phyloP scores from a whole-genome alignment of 2,113 vertebrate genomes.

The Holacanthus passer region DNA sequence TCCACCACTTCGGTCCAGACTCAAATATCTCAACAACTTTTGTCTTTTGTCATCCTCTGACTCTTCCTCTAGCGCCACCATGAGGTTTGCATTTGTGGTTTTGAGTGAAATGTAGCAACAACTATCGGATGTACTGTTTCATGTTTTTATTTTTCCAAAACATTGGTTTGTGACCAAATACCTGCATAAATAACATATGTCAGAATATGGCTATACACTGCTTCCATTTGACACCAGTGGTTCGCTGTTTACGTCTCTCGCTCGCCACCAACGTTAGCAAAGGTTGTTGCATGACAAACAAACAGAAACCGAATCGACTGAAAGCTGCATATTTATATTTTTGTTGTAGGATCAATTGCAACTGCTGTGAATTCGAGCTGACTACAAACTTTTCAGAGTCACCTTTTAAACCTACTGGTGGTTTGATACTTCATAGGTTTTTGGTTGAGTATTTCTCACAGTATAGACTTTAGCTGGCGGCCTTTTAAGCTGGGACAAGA shows the following conservation, averaged over 20 bases:
- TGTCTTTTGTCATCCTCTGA: too few species aligned
- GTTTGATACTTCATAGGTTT: slow-evolving; percentile 2
- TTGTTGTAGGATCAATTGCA: too few species aligned
- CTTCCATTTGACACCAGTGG: neutral
- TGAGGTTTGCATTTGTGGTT: too few species aligned
- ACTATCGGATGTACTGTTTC: too few species aligned
- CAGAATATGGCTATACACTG: neutral
- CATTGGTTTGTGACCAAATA: too few species aligned
- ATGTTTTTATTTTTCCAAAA: too few species aligned
- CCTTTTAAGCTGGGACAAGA: slow-evolving; percentile 1
- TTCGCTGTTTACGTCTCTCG: neutral
- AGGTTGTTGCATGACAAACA: neutral
- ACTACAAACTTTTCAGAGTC: neutral
- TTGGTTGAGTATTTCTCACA: neutral
- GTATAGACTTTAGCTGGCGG: neutral
- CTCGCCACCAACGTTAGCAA: neutral
- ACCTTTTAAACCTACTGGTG: slow-evolving; percentile 2
- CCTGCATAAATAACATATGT: neutral
- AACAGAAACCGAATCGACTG: neutral
- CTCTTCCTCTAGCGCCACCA: too few species aligned
- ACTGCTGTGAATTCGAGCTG: neutral
- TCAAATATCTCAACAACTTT: too few species aligned
- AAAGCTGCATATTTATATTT: neutral
- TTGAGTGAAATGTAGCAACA: too few species aligned
- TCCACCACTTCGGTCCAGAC: too few species aligned